Conservation (phyloP, 2,797 vertebrate species). For the Sebastiscus tertius region DNA sequence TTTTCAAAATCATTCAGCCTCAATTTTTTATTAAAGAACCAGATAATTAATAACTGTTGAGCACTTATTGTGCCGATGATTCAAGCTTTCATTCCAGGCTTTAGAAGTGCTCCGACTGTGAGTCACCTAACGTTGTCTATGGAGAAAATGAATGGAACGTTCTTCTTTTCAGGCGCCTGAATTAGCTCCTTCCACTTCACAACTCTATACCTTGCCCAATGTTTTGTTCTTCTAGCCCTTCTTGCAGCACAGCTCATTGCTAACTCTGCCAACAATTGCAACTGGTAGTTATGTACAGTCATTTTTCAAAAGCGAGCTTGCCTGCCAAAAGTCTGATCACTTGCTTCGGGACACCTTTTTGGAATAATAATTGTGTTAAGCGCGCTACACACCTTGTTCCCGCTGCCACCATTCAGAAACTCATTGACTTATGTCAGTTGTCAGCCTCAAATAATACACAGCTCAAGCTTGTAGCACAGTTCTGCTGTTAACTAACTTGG, state of each 20-base stretch:
- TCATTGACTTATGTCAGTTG: constrained; percentile 16
- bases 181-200: neutral
- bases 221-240: neutral
- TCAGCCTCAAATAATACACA: constrained; percentile 15
- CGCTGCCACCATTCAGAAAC: constrained; percentile 26
- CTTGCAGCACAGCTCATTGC: constrained; percentile 2
- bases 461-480: constrained; percentile 1
- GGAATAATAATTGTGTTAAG: constrained; percentile 29
- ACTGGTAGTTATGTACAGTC: constrained; percentile 1
- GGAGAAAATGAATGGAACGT: neutral
- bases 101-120: neutral
- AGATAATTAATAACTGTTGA: neutral
- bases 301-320: constrained; percentile 7
- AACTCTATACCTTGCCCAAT: neutral
- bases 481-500: neutral
- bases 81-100: neutral
- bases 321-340: constrained; percentile 32
- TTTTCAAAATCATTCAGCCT: no score
- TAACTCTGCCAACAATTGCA: constrained; percentile 11
- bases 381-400: neutral
- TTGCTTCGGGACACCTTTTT: constrained; percentile 30
- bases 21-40: neutral
- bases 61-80: neutral
- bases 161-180: neutral
- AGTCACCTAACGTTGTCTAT: neutral